Conservation (phyloP, 1,140 invertebrate species). For the Ridgeia piscesae region DNA sequence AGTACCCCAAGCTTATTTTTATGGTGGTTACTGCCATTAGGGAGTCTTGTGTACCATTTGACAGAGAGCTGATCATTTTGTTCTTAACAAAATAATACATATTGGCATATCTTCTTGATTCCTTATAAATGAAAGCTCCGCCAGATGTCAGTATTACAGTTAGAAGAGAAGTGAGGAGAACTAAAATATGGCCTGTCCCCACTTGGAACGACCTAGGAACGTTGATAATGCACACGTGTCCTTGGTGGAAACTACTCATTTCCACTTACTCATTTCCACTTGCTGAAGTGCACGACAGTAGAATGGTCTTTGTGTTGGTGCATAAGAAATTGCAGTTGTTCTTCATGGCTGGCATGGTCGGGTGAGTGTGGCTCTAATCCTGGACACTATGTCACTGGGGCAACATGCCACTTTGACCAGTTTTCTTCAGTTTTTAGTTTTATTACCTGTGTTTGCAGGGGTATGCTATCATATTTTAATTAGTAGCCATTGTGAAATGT, state of each 20-base stretch:
- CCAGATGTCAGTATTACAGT: too few species aligned
- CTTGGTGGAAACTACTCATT: neutral
- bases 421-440: neutral
- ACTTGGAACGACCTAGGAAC: neutral
- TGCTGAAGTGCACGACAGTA: neutral
- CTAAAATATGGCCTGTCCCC: too few species aligned
- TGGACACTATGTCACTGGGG: neutral
- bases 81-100: too few species aligned
- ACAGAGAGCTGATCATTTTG: too few species aligned
- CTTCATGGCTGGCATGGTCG: neutral
- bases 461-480: neutral
- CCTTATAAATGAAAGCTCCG: too few species aligned
- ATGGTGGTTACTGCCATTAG: too few species aligned
- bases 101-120: too few species aligned
- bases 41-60: too few species aligned
- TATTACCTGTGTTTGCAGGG: neutral
- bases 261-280: neutral
- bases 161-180: too few species aligned
- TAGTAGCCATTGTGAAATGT: too few species aligned
- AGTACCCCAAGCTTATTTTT: too few species aligned
- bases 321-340: neutral
- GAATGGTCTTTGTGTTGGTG: neutral
- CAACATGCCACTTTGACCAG: neutral
- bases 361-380: neutral
- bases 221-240: neutral